A percentile compares a stretch with the other conserved stretches of the same genome.
Evolutionary conservation across 2,797 vertebrate species (phyloP).

Genomic region (Myotis myotis): DNA sequence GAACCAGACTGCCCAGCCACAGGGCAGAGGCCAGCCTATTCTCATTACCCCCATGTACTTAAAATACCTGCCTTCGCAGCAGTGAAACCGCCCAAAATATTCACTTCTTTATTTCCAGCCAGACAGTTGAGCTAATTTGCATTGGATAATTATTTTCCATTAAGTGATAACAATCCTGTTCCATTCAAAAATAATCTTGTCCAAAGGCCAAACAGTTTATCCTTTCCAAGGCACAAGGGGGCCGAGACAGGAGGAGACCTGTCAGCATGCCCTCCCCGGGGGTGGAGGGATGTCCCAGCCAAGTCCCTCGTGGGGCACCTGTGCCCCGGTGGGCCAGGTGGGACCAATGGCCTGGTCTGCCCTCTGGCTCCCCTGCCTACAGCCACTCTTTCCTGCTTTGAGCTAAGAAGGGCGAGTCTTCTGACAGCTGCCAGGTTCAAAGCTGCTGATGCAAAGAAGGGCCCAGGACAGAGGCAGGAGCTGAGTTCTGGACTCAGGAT

Average conservation of each 20-base stretch:
- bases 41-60: constrained; percentile 40
- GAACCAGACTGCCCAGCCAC: background rate
- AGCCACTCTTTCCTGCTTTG: background rate
- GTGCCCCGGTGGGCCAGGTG: background rate
- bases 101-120: constrained; percentile 71
- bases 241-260: background rate
- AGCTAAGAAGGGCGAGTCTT: background rate
- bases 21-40: background rate
- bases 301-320: background rate
- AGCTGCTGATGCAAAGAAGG: background rate
- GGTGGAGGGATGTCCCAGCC: background rate
- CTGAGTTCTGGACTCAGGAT: background rate
- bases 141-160: constrained; percentile 86
- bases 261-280: background rate
- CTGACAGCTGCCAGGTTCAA: background rate
- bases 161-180: constrained; percentile 85
- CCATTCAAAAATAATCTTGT: constrained; percentile 83
- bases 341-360: background rate
- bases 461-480: background rate
- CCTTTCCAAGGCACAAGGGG: constrained; percentile 66
- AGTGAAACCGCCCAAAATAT: constrained; percentile 69
- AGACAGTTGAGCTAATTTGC: constrained; percentile 82
- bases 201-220: constrained; percentile 83
- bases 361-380: background rate
- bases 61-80: constrained; percentile 61